Conservation (phyloP, 2,113 vertebrate genomes). For the Copsychus sechellarum region DNA sequence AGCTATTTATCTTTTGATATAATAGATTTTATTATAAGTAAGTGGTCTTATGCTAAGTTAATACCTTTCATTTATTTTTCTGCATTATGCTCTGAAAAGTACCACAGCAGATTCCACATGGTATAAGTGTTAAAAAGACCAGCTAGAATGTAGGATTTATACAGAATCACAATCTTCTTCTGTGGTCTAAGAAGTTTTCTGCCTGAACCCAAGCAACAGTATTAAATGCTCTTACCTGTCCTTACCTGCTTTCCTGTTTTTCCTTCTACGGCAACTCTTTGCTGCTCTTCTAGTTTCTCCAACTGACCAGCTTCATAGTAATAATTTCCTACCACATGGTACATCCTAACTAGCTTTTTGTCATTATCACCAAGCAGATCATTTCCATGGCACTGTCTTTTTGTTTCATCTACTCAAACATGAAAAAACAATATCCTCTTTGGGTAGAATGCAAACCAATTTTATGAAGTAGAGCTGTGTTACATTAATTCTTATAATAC, state of each 20-base stretch:
- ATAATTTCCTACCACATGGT: neutral
- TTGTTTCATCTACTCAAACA: neutral
- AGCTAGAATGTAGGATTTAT: neutral
- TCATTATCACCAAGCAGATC: neutral
- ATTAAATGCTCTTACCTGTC: neutral
- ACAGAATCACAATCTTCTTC: neutral
- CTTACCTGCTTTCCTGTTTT: neutral
- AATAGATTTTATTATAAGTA: neutral
- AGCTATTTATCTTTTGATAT: constrained; percentile 10
- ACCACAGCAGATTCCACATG: neutral
- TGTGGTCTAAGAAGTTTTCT: neutral
- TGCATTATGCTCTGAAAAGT: neutral
- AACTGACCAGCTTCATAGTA: neutral
- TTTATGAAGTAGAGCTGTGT: neutral
- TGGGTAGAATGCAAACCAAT: neutral
- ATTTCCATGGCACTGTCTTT: neutral
- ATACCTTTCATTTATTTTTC: constrained; percentile 23
- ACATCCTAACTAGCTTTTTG: neutral
- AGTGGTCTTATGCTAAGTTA: neutral
- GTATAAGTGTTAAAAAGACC: neutral
- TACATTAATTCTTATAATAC: neutral
- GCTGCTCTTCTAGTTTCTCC: neutral
- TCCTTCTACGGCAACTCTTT: neutral
- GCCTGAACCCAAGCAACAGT: neutral
- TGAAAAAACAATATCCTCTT: neutral